These are phyloP conservation scores for Lamellibrachia columna DNA, from an alignment of 2,888 invertebrate species.

Conservation along the genomic window DNA sequence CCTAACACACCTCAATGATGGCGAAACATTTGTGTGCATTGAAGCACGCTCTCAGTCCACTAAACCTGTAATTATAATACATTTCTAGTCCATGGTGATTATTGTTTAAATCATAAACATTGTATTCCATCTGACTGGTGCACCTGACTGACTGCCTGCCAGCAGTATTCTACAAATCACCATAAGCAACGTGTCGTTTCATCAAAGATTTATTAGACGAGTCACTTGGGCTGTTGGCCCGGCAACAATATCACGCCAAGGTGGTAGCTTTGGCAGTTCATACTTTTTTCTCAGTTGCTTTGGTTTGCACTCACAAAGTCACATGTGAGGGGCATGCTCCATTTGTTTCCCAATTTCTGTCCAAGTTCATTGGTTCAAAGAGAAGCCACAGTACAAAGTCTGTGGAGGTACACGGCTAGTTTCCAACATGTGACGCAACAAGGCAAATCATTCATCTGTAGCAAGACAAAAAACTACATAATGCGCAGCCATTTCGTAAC, in stretches of 20 bases:
- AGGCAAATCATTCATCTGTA: too few relatives aligned
- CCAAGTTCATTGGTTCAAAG: not conserved
- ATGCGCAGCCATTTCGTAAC: not conserved
- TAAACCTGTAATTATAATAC: not conserved
- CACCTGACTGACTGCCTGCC: not conserved
- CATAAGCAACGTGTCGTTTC: slow-evolving; percentile 6
- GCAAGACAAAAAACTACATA: not conserved
- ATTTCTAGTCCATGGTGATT: not conserved
- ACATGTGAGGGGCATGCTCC: not conserved
- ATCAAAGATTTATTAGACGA: not conserved
- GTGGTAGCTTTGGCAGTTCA: not conserved
- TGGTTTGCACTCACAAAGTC: not conserved
- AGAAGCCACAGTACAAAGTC: too few relatives aligned
- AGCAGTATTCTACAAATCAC: not conserved
- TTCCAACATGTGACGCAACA: too few relatives aligned
- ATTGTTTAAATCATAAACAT: not conserved
- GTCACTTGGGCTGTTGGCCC: not conserved
- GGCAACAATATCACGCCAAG: not conserved
- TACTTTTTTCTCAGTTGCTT: not conserved
- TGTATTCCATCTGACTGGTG: not conserved
- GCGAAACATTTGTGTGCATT: not conserved
- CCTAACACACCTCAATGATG: too few relatives aligned
- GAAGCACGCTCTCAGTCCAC: not conserved
- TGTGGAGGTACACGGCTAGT: too few relatives aligned
- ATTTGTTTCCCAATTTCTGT: not conserved